phyloP scores from a whole-genome alignment of 1,140 invertebrate genomes.

The Ceratosolen solmsi region DNA sequence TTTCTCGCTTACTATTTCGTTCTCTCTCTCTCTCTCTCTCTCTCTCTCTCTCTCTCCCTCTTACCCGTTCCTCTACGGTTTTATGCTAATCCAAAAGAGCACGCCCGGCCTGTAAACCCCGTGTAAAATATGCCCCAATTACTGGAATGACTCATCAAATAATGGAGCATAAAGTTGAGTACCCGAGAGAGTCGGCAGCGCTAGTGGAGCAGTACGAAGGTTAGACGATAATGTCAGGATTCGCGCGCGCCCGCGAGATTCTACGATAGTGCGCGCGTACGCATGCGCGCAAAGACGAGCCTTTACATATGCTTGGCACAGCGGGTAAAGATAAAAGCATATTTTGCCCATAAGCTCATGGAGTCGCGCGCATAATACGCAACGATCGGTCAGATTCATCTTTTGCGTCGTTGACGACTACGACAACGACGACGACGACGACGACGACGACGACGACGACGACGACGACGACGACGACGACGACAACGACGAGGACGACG shows the following conservation, averaged over 20 bases:
- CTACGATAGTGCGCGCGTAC: neutral
- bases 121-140: slow-evolving; percentile 68
- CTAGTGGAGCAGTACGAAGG: neutral
- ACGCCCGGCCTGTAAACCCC: slow-evolving; percentile 62
- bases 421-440: too few species aligned
- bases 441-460: too few species aligned
- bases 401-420: neutral
- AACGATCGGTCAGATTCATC: slow-evolving; percentile 53
- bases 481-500: too few species aligned
- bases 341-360: slow-evolving; percentile 60
- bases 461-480: too few species aligned
- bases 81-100: slow-evolving; percentile 40
- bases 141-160: slow-evolving; percentile 71
- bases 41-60: neutral
- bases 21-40: neutral
- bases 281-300: slow-evolving; percentile 38
- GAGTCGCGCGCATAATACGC: neutral
- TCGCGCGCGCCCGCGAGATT: neutral
- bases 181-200: neutral
- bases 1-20: neutral
- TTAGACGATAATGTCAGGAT: neutral
- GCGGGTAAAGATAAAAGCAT: slow-evolving; percentile 60
- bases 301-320: slow-evolving; percentile 63
- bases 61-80: neutral
- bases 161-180: slow-evolving; percentile 67